phyloP scores from a whole-genome alignment of 64 coral and sea anemone genomes.

The Trachythela sp. region DNA sequence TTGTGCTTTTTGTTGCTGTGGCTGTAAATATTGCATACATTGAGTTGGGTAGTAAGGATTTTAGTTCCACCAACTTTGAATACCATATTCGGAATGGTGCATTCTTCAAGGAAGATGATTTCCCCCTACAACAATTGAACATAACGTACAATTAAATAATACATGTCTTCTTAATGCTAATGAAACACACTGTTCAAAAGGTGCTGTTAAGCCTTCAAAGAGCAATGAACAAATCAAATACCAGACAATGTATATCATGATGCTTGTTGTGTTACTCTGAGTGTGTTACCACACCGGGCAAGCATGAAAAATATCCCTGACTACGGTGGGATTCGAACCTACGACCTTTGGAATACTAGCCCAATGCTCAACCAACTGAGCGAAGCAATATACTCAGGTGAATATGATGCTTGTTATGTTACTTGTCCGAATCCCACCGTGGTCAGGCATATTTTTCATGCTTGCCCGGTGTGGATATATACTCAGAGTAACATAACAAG shows the following conservation, averaged over 20 bases:
- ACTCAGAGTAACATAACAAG: too few species aligned
- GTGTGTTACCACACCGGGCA: too few species aligned
- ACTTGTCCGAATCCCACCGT: too few species aligned
- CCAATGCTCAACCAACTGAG: not conserved
- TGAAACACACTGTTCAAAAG: not conserved
- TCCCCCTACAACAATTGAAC: not conserved
- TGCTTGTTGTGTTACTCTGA: too few species aligned
- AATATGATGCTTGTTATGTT: too few species aligned
- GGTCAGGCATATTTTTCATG: not conserved
- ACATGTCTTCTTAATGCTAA: not conserved
- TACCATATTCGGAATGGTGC: slow-evolving; percentile 20
- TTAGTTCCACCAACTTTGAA: slow-evolving; percentile 19
- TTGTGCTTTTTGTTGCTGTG: slow-evolving; percentile 20
- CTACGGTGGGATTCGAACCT: too few species aligned
- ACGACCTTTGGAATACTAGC: not conserved
- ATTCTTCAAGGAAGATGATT: not conserved
- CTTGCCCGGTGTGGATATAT: too few species aligned
- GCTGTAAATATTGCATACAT: slow-evolving; percentile 9
- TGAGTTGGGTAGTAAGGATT: not conserved
- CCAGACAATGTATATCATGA: not conserved
- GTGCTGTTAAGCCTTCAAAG: not conserved
- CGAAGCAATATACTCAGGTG: not conserved
- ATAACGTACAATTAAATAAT: not conserved
- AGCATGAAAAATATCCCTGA: too few species aligned
- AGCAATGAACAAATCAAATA: not conserved